phyloP scores from a whole-genome alignment of 2,113 vertebrate species.

The Choloepus hoffmanni region DNA sequence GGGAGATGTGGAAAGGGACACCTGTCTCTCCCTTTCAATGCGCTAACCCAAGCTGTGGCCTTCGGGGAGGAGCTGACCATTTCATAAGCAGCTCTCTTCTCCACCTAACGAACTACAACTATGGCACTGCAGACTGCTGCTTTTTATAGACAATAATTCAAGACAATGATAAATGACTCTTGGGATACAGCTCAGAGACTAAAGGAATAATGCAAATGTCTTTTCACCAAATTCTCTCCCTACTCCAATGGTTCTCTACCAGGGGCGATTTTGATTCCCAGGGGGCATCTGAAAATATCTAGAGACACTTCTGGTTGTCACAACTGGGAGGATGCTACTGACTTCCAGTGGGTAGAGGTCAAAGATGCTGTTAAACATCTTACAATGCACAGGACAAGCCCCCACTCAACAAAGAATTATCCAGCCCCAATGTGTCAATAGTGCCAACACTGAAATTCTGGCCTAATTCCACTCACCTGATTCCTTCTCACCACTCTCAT shows the following conservation, averaged over 20 bases:
- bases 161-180: not conserved
- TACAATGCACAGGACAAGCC: not conserved
- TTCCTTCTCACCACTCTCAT: not conserved
- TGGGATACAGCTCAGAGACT: not conserved
- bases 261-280: not conserved
- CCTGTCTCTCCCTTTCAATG: too few relatives aligned
- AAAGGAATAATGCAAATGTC: not conserved
- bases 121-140: not conserved
- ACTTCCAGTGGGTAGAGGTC: not conserved
- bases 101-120: not conserved
- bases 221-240: not conserved
- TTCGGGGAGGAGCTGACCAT: not conserved
- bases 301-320: not conserved
- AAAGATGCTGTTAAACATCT: not conserved
- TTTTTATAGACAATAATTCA: not conserved
- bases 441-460: not conserved
- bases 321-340: not conserved
- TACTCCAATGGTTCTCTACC: not conserved
- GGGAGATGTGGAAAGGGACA: not conserved
- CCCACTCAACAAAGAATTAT: not conserved
- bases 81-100: not conserved
- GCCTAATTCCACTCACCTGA: not conserved
- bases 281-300: not conserved
- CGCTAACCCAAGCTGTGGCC: not conserved
- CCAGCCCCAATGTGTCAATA: rapidly evolving